Evolutionary conservation across 2,888 invertebrate species (phyloP).

Genomic region (Xestia sexstrigata): DNA sequence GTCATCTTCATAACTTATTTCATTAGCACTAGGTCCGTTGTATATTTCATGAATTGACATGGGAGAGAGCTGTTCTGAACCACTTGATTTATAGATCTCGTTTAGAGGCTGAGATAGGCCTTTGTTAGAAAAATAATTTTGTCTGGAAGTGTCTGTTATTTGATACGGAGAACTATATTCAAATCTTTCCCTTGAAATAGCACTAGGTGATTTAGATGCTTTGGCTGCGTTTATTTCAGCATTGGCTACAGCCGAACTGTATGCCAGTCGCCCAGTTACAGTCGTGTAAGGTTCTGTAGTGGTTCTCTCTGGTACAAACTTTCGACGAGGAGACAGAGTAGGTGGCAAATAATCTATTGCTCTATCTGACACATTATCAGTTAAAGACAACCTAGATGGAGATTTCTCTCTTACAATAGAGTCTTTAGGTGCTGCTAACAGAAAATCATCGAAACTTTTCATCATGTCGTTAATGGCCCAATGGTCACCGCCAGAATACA

Average conservation of each 20-base stretch:
- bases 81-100: slow-evolving; percentile 86
- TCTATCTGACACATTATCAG: slow-evolving; percentile 92
- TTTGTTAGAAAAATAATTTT: slow-evolving; percentile 84
- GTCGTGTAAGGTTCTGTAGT: slow-evolving; percentile 92
- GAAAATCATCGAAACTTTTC: slow-evolving; percentile 91
- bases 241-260: slow-evolving; percentile 92
- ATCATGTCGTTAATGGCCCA: slow-evolving; percentile 93
- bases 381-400: slow-evolving; percentile 91
- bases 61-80: slow-evolving; percentile 91
- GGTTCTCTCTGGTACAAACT: slow-evolving; percentile 90
- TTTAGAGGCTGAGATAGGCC: slow-evolving; percentile 85
- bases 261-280: slow-evolving; percentile 92
- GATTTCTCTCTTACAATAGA: slow-evolving; percentile 89
- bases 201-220: slow-evolving; percentile 87
- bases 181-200: slow-evolving; percentile 91
- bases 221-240: slow-evolving; percentile 91
- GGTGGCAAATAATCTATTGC: slow-evolving; percentile 91
- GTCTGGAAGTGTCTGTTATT: slow-evolving; percentile 80
- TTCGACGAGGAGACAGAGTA: slow-evolving; percentile 91
- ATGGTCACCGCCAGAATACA: slow-evolving; percentile 92
- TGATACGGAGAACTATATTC: slow-evolving; percentile 91
- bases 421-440: slow-evolving; percentile 89
- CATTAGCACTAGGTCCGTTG: slow-evolving; percentile 89
- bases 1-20: slow-evolving; percentile 88
- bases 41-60: slow-evolving; percentile 92